A percentile compares a stretch with the other conserved stretches of the same genome.
These are phyloP conservation scores for Miopithecus talapoin DNA, from an alignment of 2,797 vertebrate genomes.

Conservation along the genomic window DNA sequence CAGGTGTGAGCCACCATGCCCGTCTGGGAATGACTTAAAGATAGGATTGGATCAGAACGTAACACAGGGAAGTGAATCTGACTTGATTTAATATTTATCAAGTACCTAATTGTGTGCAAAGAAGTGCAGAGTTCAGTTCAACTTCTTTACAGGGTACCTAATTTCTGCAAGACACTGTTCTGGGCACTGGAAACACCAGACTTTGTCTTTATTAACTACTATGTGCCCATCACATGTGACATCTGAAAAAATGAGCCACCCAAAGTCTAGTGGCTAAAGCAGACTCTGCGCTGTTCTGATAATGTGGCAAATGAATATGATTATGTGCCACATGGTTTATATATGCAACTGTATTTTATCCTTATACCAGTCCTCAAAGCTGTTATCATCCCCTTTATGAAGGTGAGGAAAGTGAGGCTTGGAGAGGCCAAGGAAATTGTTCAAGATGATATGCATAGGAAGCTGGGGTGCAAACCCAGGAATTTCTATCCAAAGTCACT, in stretches of 20 bases:
- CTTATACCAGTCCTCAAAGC: no score
- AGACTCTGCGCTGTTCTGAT: no score
- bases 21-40: no score
- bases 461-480: neutral
- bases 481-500: neutral
- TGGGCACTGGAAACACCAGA: neutral
- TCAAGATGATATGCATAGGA: neutral
- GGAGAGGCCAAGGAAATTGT: neutral
- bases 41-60: neutral
- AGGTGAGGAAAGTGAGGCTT: neutral
- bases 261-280: no score
- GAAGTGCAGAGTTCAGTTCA: neutral
- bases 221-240: neutral
- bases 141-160: neutral
- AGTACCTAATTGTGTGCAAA: neutral
- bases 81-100: neutral
- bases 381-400: neutral
- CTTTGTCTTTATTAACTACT: neutral
- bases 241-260: neutral
- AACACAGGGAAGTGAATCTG: neutral
- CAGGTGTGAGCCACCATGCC: no score
- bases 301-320: rapidly evolving
- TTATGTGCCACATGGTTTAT: no score
- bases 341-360: neutral
- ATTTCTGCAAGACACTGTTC: neutral